Evolutionary conservation across 2,113 vertebrate species (phyloP).

Genomic region (Sorex fumeus): DNA sequence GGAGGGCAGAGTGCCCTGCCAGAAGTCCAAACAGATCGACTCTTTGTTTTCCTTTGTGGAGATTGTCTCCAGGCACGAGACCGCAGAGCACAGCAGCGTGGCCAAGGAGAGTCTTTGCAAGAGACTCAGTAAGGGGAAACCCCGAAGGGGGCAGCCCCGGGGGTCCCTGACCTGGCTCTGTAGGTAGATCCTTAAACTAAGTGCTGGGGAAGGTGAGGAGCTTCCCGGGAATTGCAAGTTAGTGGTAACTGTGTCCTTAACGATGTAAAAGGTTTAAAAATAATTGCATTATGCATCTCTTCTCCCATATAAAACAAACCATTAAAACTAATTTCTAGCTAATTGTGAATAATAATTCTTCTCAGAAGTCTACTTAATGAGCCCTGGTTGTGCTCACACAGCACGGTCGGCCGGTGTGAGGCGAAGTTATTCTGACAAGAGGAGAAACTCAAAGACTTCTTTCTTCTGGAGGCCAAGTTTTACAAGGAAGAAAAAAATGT

Average conservation of each 20-base stretch:
- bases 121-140: neutral
- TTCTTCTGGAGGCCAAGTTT: slow-evolving; percentile 48
- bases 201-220: neutral
- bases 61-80: neutral
- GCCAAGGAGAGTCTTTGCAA: slow-evolving; percentile 6
- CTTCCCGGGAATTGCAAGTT: slow-evolving; percentile 49
- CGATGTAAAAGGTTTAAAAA: slow-evolving; percentile 72
- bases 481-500: neutral
- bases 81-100: neutral
- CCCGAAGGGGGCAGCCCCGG: neutral
- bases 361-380: slow-evolving; percentile 80
- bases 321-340: slow-evolving; percentile 80
- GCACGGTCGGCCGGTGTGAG: slow-evolving; percentile 24
- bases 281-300: slow-evolving; percentile 76
- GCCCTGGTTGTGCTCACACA: slow-evolving; percentile 47
- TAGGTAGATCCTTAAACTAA: neutral
- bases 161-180: neutral
- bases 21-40: neutral
- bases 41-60: neutral
- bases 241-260: slow-evolving; percentile 58
- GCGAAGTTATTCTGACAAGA: slow-evolving; percentile 67
- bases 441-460: slow-evolving; percentile 41
- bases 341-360: slow-evolving; percentile 81
- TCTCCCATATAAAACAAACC: slow-evolving; percentile 81
- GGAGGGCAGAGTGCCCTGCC: neutral